Evolutionary conservation across 2,888 invertebrate species (phyloP).

Genomic region (Brachynemurus nebulosus): DNA sequence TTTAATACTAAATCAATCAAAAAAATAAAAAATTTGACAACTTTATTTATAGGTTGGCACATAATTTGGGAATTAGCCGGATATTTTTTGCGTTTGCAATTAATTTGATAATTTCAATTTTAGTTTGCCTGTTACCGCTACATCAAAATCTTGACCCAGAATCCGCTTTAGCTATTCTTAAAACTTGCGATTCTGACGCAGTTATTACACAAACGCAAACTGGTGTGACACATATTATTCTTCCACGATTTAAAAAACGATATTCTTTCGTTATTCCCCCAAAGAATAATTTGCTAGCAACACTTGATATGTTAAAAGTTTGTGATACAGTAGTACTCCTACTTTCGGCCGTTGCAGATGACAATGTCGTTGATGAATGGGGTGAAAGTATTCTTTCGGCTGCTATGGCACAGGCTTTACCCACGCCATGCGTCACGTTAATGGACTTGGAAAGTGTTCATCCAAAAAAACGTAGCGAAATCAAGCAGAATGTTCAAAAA

Average conservation of each 20-base stretch:
- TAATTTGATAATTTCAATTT: conserved; percentile 19
- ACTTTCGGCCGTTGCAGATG: conserved; percentile 47
- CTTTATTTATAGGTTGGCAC: too few species aligned
- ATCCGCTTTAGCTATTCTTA: conserved; percentile 49
- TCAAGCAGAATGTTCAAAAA: conserved; percentile 50
- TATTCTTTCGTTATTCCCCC: conserved; percentile 68
- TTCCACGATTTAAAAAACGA: conserved; percentile 79
- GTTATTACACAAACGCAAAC: conserved; percentile 45
- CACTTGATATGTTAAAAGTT: conserved; percentile 73
- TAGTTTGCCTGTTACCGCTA: conserved; percentile 58
- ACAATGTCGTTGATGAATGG: conserved; percentile 63
- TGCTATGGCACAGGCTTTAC: conserved; percentile 69
- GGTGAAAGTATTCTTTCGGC: conserved; percentile 65
- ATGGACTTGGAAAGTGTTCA: conserved; percentile 61
- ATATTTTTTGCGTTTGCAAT: too few species aligned
- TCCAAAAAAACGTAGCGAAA: conserved; percentile 55
- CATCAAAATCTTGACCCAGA: conserved; percentile 51
- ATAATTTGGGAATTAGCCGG: too few species aligned
- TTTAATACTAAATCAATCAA: too few species aligned
- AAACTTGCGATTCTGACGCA: conserved; percentile 58
- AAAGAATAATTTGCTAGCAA: conserved; percentile 54
- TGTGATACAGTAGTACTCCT: conserved; percentile 74
- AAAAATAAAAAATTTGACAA: too few species aligned
- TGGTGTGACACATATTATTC: conserved; percentile 57
- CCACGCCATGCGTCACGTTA: conserved; percentile 61